Evolutionary conservation across 1,140 invertebrate genomes (phyloP), one percentile per base, ranked within the genome.

Genomic region (Polyergus mexicanus): DNA sequence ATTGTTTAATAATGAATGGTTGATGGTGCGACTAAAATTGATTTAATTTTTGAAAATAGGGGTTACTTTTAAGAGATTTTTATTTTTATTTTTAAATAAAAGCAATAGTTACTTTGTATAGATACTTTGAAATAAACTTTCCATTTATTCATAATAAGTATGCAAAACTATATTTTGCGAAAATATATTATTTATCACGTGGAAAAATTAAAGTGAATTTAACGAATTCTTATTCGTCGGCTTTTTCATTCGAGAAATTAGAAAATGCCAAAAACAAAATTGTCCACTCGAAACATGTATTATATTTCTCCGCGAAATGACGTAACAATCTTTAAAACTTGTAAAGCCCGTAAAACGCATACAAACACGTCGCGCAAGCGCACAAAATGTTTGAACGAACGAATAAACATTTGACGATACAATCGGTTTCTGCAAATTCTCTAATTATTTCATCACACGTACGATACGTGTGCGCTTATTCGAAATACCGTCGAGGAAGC

Each of bases 381-480:
- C 35, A n/a, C 41, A 75, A 74, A 74, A 71, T 84, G 35, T 38
- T 60, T 38, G 22, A 51, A 68, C 35, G 38, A 62, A 65, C 75
- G 41, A 86, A 32, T 3, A 32, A 80, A 86, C 78, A n/a, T 81
- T 81, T 7, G 54, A 69, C 16, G 47, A 58, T 68, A 51, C 51
- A 80, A 86, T 71, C 66, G 60, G 77, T 56, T 78, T 86, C 58
- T 51, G 66, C 38, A 44, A 44, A 44, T 44, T 44, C 41, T 11
- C 35, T 68, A 81, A 83, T 78, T 81, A 86, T 71, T 83, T 86
- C 66, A 51, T 54, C 71, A 68, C 60, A 86, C 35, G 65, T 60
- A 77, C 63, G 16, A 32, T 71, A 72, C 62, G 63, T 69, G 66
- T 22, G 58, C 19, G 47, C 62, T 28, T 54, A 51, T 28, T n/a